Conservation (phyloP, 2,113 vertebrate species). For the Nansenia antarctica region DNA sequence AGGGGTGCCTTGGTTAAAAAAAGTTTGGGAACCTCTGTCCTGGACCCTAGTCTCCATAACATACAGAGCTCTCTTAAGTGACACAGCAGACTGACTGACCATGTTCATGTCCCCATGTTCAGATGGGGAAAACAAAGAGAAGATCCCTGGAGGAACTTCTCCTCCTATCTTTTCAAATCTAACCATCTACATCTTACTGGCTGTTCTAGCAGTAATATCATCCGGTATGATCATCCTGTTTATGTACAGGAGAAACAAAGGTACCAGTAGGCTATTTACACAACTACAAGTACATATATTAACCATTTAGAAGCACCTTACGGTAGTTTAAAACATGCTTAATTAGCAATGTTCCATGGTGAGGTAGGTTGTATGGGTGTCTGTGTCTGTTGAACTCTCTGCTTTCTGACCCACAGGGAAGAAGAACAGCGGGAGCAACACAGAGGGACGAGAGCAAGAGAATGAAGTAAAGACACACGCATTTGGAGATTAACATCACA, state of each 20-base stretch:
- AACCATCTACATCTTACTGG: neutral
- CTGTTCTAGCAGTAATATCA: neutral
- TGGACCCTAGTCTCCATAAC: too few relatives aligned
- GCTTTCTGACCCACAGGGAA: neutral
- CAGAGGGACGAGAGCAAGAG: neutral
- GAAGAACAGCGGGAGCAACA: neutral
- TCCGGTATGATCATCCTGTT: neutral
- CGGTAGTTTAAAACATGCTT: neutral
- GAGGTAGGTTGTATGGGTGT: too few relatives aligned
- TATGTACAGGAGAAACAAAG: neutral
- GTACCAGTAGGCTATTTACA: neutral
- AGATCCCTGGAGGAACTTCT: neutral
- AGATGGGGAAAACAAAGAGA: neutral
- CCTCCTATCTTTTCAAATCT: neutral
- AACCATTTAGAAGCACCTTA: neutral
- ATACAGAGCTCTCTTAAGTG: too few relatives aligned
- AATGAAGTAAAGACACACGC: neutral
- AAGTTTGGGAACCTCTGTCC: too few relatives aligned
- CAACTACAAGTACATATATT: neutral
- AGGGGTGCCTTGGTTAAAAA: too few relatives aligned
- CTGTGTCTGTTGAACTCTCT: neutral
- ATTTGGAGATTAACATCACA: neutral
- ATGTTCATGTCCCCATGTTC: neutral
- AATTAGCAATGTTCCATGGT: too few relatives aligned
- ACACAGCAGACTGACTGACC: neutral